Evolutionary conservation across 2,797 vertebrate genomes (phyloP).

Genomic region (Kryptolebias ocellatus): DNA sequence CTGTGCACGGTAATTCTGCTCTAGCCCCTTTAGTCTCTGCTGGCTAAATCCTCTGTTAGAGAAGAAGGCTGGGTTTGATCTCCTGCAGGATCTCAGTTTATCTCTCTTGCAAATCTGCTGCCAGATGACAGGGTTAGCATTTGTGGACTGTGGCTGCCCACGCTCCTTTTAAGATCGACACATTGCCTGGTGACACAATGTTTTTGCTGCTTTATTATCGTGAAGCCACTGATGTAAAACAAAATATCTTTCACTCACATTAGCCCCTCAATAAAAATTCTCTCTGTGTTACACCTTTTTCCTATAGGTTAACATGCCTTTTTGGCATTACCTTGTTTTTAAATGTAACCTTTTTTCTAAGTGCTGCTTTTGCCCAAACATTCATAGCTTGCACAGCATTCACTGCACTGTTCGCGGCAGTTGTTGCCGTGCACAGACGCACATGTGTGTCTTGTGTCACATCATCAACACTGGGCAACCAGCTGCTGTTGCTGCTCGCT

Average conservation of each 20-base stretch:
- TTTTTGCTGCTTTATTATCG: constrained; percentile 39
- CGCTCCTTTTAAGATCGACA: constrained; percentile 68
- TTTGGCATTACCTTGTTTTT: too few species aligned
- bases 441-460: constrained; percentile 58
- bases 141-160: constrained; percentile 76
- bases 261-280: too few species aligned
- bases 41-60: constrained; percentile 82
- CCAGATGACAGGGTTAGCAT: constrained; percentile 78
- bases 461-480: constrained; percentile 65
- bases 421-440: constrained; percentile 39
- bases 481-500: constrained; percentile 74
- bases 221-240: not conserved
- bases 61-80: constrained; percentile 79
- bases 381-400: not conserved
- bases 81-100: constrained; percentile 80
- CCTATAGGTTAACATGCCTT: too few species aligned
- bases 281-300: too few species aligned
- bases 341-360: too few species aligned
- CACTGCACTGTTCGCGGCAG: constrained; percentile 23
- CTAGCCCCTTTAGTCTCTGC: constrained; percentile 75
- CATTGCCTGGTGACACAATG: constrained; percentile 49
- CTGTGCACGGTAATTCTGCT: constrained; percentile 76
- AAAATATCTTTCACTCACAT: too few species aligned
- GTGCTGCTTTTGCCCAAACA: not conserved
- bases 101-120: constrained; percentile 84